Base-by-base conservation (phyloP, 2,888 invertebrate genomes). In the Diarsia mendica region DNA sequence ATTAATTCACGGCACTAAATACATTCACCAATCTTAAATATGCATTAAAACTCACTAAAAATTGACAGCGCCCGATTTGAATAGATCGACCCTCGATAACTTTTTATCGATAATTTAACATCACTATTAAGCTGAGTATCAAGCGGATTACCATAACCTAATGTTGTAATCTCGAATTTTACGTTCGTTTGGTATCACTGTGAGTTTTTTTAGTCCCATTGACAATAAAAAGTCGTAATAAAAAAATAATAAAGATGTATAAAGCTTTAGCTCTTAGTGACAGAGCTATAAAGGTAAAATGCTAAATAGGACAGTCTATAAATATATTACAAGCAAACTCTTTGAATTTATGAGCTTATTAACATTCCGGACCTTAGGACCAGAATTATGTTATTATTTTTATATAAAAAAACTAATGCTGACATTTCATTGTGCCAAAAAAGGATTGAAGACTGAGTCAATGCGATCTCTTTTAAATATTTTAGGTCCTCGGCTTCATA, bases 161-260 rank as follows among this genome's bases (percentile, higher is more conserved):
- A 80, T 82, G 82, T 80, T 85, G 87, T 85, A 86, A 88, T 87
- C 79, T 75, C 80, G 23, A 85, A 85, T 85, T 88, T 88, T 78
- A 85, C 77, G 74, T 84, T 83, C 77, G 68, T 70, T 73, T 82
- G 72, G 66, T 79, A 83, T 64, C 68, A 68, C 75, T 49, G 60
- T 67, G 53, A 77, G 64, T 81, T 82, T 85, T 39, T 84, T 80
- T 77, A 60, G 78, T 69, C 33, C 28, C 72, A 76, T 72, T 60
- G 67, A 68, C 68, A 65, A 61, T 81, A 87, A 83, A 85, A 79
- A 81, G 10, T 51, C 61, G 69, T 67, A 71, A 75, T 85, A 81
- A 80, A 86, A 85, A 77, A 69, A 73, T 77, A 77, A 84, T 85
- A 87, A 87, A 86, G 72, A 58, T 66, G 73, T 87, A 48, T 75